Conservation (phyloP, 2,797 vertebrate genomes). For the Darevskia mixta region DNA sequence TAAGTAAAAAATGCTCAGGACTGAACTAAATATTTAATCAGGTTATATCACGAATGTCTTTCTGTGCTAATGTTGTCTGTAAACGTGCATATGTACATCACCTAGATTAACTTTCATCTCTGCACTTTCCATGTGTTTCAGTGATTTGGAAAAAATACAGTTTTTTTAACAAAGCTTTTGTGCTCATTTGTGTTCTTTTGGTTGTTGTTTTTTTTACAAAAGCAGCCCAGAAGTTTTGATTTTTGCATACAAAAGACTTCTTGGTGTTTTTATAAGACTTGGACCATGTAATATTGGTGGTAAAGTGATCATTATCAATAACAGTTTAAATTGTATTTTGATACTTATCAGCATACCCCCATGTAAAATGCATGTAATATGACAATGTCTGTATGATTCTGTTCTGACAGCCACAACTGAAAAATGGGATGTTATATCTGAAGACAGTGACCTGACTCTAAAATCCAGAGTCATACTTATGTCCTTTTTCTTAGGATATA, state of each 20-base stretch:
- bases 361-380: background rate
- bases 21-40: conserved; percentile 86
- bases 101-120: conserved; percentile 79
- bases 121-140: conserved; percentile 82
- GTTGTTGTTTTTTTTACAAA: conserved; percentile 61
- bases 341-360: background rate
- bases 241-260: background rate
- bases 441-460: background rate
- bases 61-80: conserved; percentile 80
- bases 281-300: background rate
- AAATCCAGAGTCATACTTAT: background rate
- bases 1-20: conserved; percentile 84
- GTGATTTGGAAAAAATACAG: conserved; percentile 74
- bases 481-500: background rate
- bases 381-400: background rate
- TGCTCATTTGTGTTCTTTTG: conserved; percentile 62
- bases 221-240: conserved; percentile 32
- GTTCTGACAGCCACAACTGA: background rate
- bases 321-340: background rate
- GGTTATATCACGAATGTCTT: conserved; percentile 82
- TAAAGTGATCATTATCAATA: background rate
- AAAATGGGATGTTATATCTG: background rate
- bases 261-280: background rate
- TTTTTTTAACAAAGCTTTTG: conserved; percentile 76
- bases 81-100: conserved; percentile 78